A percentile compares a stretch with the other conserved stretches of the same genome.
phyloP scores from a whole-genome alignment of 2,113 vertebrate species.

The Oreocharis arfaki region DNA sequence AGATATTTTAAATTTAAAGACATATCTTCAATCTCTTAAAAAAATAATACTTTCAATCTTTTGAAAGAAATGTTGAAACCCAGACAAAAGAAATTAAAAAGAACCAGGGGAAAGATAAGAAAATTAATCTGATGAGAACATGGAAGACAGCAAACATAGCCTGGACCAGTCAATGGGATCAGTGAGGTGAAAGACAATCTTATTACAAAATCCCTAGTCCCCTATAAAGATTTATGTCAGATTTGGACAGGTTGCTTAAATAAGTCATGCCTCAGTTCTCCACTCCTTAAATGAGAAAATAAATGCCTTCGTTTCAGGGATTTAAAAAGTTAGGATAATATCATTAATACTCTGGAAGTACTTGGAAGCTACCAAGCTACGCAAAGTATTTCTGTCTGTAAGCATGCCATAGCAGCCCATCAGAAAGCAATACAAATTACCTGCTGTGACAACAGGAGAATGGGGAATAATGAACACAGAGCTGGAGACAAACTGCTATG shows the following conservation, averaged over 20 bases:
- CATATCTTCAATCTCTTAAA: background rate
- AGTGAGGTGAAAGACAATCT: constrained; percentile 15
- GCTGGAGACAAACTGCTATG: background rate
- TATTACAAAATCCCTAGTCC: background rate
- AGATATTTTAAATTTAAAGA: constrained; percentile 1
- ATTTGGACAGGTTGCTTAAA: background rate
- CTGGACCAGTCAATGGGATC: background rate
- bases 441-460: background rate
- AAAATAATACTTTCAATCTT: background rate
- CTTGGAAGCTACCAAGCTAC: background rate
- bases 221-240: background rate
- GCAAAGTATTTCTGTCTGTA: background rate
- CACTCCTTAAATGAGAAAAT: background rate
- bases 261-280: constrained; percentile 1
- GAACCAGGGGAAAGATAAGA: background rate
- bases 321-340: background rate
- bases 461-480: background rate
- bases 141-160: background rate
- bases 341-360: background rate
- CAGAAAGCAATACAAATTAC: background rate
- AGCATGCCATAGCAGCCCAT: background rate
- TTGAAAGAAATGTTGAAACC: background rate
- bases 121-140: background rate
- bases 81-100: constrained; percentile 8
- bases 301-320: background rate